Percentiles rank a stretch among this genome's conserved stretches.
phyloP scores from a whole-genome alignment of 2,888 invertebrate species.

The Desoria tigrina region DNA sequence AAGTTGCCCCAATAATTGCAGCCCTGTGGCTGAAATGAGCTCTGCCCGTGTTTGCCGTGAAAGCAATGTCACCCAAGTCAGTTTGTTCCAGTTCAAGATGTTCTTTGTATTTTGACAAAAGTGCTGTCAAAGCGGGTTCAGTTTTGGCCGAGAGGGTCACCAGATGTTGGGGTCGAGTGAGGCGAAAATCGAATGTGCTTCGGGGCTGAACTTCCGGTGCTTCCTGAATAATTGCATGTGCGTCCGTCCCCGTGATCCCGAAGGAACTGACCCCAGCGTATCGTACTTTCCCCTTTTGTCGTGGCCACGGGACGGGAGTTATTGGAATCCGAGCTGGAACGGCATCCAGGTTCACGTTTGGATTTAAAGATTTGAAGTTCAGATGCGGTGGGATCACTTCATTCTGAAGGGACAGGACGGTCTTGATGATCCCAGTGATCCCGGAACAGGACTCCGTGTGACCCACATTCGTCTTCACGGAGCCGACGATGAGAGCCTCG shows the following conservation, averaged over 20 bases:
- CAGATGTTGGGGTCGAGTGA: conserved; percentile 27
- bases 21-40: conserved; percentile 23
- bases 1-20: background rate
- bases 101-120: conserved; percentile 19
- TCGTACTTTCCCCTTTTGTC: background rate
- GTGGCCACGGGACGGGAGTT: conserved; percentile 19
- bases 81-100: conserved; percentile 13
- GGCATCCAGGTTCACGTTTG: conserved; percentile 20
- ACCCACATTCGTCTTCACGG: conserved; percentile 12
- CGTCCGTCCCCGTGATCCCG: conserved; percentile 30
- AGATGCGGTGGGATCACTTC: conserved; percentile 29
- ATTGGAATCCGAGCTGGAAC: conserved; percentile 32
- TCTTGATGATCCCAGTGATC: conserved; percentile 30
- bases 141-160: conserved; percentile 37
- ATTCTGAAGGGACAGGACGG: conserved; percentile 23
- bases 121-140: conserved; percentile 28
- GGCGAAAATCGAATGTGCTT: conserved; percentile 6
- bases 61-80: conserved; percentile 20
- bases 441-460: conserved; percentile 37
- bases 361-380: conserved; percentile 25
- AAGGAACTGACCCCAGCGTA: conserved; percentile 36
- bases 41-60: conserved; percentile 28
- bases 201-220: conserved; percentile 22
- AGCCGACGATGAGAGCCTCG: background rate
- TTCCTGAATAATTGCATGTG: conserved; percentile 39